Conservation (phyloP, 1,140 invertebrate species). For the Diprion similis region DNA sequence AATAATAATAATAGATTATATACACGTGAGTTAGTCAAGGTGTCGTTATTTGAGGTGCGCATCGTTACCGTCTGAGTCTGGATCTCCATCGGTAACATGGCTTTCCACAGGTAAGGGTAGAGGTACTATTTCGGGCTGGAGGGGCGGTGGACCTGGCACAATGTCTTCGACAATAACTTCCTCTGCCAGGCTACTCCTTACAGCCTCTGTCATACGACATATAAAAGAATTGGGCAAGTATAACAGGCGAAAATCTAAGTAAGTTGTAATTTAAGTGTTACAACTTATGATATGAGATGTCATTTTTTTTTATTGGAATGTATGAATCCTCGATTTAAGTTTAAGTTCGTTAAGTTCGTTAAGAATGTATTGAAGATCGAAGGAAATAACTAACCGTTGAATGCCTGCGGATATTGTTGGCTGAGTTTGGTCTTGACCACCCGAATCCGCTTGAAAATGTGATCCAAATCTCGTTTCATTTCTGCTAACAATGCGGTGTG, state of each 20-base stretch:
- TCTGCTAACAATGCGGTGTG: conserved; percentile 82
- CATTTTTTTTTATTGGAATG: not conserved
- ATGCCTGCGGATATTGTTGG: conserved; percentile 88
- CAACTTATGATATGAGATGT: conserved; percentile 4
- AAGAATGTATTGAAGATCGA: too few species aligned
- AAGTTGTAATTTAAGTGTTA: not conserved
- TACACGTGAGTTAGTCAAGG: conserved; percentile 4
- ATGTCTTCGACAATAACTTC: conserved; percentile 60
- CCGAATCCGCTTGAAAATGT: conserved; percentile 79
- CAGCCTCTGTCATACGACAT: conserved; percentile 59
- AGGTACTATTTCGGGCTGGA: conserved; percentile 50
- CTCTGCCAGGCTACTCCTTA: conserved; percentile 69
- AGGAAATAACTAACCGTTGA: conserved; percentile 60
- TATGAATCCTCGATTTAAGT: too few species aligned
- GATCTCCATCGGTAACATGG: conserved; percentile 44
- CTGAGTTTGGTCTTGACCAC: conserved; percentile 82
- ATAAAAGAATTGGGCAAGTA: conserved; percentile 21
- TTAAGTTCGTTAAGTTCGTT: too few species aligned
- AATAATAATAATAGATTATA: not conserved
- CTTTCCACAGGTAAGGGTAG: conserved; percentile 30
- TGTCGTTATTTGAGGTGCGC: conserved; percentile 47
- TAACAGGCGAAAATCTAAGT: conserved; percentile 9
- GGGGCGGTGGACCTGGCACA: conserved; percentile 44
- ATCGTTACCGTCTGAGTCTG: conserved; percentile 59
- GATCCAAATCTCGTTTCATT: conserved; percentile 80